Evolutionary conservation across 2,888 invertebrate species (phyloP).

Genomic region (Drosophila aldrichi): DNA sequence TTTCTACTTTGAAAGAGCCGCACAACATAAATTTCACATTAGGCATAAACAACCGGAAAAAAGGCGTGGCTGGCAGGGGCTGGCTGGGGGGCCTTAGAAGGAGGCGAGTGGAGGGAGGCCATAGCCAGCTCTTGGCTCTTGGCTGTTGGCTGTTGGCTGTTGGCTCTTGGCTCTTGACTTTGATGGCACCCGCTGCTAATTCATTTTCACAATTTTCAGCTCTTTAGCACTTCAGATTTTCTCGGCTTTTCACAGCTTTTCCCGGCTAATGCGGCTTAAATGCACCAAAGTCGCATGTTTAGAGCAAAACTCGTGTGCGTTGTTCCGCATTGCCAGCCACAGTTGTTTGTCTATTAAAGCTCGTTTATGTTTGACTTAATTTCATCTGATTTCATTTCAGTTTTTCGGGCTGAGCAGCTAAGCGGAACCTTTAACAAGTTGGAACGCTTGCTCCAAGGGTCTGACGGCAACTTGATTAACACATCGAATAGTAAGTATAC

Average conservation of each 20-base stretch:
- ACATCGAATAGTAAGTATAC: constrained; percentile 54
- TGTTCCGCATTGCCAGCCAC: constrained; percentile 65
- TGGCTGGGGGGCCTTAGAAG: not conserved
- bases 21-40: constrained; percentile 77
- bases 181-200: constrained; percentile 62
- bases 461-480: constrained; percentile 62
- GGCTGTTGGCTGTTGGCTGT: constrained; percentile 29
- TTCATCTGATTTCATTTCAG: constrained; percentile 14
- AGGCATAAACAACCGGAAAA: constrained; percentile 47
- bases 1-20: constrained; percentile 65
- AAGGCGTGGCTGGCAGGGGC: not conserved
- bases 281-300: constrained; percentile 46
- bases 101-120: not conserved
- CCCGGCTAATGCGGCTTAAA: constrained; percentile 55
- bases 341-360: constrained; percentile 20
- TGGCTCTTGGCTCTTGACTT: constrained; percentile 52
- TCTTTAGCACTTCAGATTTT: constrained; percentile 53
- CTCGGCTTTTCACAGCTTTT: constrained; percentile 36
- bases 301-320: constrained; percentile 27
- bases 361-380: constrained; percentile 22
- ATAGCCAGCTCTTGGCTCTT: constrained; percentile 2
- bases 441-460: constrained; percentile 37
- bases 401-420: constrained; percentile 54
- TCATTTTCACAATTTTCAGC: constrained; percentile 61
- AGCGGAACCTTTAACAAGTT: constrained; percentile 71